phyloP scores from a whole-genome alignment of 2,113 vertebrate species.

The Rhagologus leucostigma region DNA sequence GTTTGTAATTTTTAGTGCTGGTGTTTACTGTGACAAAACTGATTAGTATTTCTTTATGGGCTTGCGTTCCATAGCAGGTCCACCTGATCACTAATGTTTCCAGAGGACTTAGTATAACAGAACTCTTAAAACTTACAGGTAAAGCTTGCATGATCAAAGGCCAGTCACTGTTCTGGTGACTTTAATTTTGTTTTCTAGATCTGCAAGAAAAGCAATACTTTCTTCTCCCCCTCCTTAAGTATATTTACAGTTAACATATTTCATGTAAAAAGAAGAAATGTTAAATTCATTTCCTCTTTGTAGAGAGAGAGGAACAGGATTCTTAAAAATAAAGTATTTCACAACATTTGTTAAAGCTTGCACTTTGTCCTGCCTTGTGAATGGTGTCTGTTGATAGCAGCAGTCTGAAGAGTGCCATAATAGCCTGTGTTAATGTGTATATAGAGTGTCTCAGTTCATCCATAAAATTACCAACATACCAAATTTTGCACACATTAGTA shows the following conservation, averaged over 20 bases:
- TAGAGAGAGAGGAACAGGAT: conserved; percentile 21
- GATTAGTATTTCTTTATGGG: background rate
- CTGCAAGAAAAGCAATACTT: background rate
- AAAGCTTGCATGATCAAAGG: background rate
- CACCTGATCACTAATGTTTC: background rate
- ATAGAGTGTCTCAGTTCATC: background rate
- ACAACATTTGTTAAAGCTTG: conserved; percentile 15
- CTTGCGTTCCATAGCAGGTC: background rate
- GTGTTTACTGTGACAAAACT: background rate
- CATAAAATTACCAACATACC: background rate
- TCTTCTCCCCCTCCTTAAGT: background rate
- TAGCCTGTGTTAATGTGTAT: background rate
- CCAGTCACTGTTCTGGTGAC: background rate
- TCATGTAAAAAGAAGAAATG: conserved; percentile 36
- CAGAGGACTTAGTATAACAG: background rate
- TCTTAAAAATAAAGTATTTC: conserved; percentile 55
- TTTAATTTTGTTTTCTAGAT: background rate
- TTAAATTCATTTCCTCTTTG: conserved; percentile 46
- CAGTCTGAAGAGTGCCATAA: background rate
- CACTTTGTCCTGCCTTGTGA: background rate
- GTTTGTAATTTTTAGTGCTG: background rate
- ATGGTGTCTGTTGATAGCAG: background rate
- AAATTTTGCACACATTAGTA: background rate
- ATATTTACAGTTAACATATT: background rate
- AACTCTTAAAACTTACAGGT: background rate